Base-by-base conservation (phyloP, 2,888 invertebrate species). In the Erebia aethiops region DNA sequence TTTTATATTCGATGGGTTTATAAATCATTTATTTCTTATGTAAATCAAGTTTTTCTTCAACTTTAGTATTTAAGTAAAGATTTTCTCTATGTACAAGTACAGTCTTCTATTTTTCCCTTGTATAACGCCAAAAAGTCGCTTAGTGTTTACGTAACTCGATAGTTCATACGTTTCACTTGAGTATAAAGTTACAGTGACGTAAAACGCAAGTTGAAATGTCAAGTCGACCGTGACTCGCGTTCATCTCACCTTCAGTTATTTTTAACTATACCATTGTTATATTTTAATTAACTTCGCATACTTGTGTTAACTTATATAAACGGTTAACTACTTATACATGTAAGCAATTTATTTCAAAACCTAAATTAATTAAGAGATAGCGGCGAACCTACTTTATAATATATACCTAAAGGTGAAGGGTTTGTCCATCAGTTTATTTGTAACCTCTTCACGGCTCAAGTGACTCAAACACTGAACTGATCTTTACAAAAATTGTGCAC, bases 141-240 rank as follows among this genome's bases (percentile, higher is more conserved):
- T 60, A 63, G n/a, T 35, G 8, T 71, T 73, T 60, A 74, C 69
- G 46, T 71, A 71, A 73, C 14, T 7, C 65, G 69, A 62, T 62
- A 62, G 18, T 10, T 57, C 60, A 64, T 51, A 57, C 63, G n/a
- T 56, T 46, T 66, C 56, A 56, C 62, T 62, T 49, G 35, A 35
- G 35, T 7, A 46, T 9, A n/a, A 49, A 51, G 49, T 63, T 51
- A 26, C n/a, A 70, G 51, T 74, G 71, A 75, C 73, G 70, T 70
- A 73, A 75, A 62, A 75, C 69, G 71, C 74, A 73, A 76, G 71
- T 71, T 68, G 43, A 62, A 71, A 35, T 69, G 63, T 61, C 66
- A 62, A 66, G 51, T 66, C 60, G 60, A 71, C 58, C 74, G 74
- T 69, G 65, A 71, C 69, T 62, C 58, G 43, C 49, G 61, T 60